Evolutionary conservation across 2,797 vertebrate species (phyloP), one percentile per base, ranked within the genome.

Genomic region (Champsocephalus esox): DNA sequence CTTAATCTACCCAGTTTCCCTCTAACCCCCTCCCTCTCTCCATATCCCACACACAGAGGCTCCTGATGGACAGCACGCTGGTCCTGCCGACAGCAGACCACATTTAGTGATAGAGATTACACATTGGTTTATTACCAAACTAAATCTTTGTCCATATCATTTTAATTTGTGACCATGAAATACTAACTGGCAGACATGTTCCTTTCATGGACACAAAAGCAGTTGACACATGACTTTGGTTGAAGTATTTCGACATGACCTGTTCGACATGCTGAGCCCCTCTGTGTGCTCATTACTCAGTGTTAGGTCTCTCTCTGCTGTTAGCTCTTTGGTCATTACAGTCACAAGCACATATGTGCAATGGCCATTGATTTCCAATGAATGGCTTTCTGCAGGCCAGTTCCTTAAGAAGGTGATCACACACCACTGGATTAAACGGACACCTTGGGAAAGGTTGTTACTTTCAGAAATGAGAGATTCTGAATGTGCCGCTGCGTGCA

Each of bases 291-390:
- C 93, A 87, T 93, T 92, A 89, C 79, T 85, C 89, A 84, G 83
- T 79, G 89, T 87, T 89, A 73, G 88, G 78, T 88, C 83, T 87
- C 76, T 63, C 81, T 81, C 56, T 72, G 77, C 82, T 74, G 77
- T 83, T 76, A 61, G 74, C 84, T 81, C 82, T 81, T 74, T 79
- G 83, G 87, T 87, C 89, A 86, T 89, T 92, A 86, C 85, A 83
- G 81, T 87, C 89, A 83, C 87, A 86, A 84, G 85, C 78, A 81
- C 84, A 85, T 89, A 81, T 80, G 75, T 84, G 81, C 86, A 84
- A 77, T 77, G 59, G 70, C 66, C 90, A 95, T 95, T 94, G 94
- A 94, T 95, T 95, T 94, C 86, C 91, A 89, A 81, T 93, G 90
- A 89, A 86, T 81, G 84, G 79, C 80, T 75, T 79, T 89, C 88